Conservation (phyloP, 2,113 vertebrate species). For the Melanostigma gelatinosum region DNA sequence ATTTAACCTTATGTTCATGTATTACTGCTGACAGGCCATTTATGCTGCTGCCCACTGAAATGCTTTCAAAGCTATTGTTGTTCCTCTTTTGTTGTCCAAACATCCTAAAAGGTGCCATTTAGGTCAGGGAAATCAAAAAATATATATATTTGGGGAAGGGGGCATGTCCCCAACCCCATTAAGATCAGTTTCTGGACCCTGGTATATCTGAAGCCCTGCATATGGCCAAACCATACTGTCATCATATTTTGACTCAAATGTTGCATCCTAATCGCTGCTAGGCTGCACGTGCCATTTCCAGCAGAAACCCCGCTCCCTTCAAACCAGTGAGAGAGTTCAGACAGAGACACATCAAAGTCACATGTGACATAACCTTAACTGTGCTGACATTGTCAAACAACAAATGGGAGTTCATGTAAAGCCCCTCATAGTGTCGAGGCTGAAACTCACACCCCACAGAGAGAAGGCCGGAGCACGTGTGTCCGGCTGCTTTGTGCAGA, state of each 20-base stretch:
- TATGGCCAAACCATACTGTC: neutral
- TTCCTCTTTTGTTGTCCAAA: neutral
- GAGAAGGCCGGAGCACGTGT: no score
- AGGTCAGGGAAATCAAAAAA: no score
- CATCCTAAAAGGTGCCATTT: neutral
- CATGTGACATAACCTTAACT: neutral
- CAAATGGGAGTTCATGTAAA: neutral
- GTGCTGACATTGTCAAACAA: constrained; percentile 1
- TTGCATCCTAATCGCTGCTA: neutral
- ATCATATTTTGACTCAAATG: neutral
- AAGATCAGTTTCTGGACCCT: neutral
- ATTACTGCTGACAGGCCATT: neutral
- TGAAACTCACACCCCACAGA: no score
- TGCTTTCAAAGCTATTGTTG: neutral
- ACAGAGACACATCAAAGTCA: neutral
- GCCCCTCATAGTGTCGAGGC: no score
- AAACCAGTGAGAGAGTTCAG: neutral
- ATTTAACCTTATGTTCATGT: neutral
- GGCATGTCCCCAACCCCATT: neutral
- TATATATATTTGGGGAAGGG: no score
- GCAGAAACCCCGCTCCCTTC: neutral
- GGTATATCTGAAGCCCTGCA: neutral
- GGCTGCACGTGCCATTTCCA: neutral
- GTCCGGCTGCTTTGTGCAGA: no score
- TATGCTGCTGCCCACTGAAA: neutral